Percentiles rank a stretch among this genome's conserved stretches.
phyloP scores from a whole-genome alignment of 2,888 invertebrate species.

The Meloe dianella region DNA sequence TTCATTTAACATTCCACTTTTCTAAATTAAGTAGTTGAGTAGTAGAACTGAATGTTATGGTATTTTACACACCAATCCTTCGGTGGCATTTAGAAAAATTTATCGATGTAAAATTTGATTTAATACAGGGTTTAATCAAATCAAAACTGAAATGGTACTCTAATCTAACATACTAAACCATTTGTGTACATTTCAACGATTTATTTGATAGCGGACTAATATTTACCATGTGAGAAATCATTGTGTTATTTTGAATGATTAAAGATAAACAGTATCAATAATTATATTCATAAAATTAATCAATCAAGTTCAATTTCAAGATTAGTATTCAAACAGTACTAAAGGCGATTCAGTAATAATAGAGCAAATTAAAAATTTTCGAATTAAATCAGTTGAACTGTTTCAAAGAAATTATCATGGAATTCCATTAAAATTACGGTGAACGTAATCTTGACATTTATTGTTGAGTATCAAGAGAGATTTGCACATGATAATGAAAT shows the following conservation, averaged over 20 bases:
- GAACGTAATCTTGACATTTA: background rate
- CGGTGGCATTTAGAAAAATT: background rate
- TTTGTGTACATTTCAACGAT: background rate
- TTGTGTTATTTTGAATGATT: too few species aligned
- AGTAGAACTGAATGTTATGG: too few species aligned
- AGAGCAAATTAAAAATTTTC: constrained; percentile 2
- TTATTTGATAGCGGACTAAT: constrained; percentile 6
- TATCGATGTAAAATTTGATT: background rate
- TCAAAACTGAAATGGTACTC: constrained; percentile 24
- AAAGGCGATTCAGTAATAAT: background rate
- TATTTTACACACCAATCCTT: background rate
- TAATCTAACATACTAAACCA: constrained; percentile 15
- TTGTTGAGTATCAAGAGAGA: background rate
- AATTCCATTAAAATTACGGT: constrained; percentile 7
- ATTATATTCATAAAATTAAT: too few species aligned
- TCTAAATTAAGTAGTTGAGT: background rate
- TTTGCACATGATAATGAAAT: constrained; percentile 7
- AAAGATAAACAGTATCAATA: too few species aligned
- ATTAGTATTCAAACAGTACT: background rate
- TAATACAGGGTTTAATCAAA: constrained; percentile 30
- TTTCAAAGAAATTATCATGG: constrained; percentile 5
- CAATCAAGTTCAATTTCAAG: background rate
- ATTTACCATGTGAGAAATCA: background rate
- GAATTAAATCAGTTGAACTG: background rate
- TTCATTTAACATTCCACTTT: background rate